Base-by-base conservation (phyloP, 2,888 invertebrate species). In the Lysandra bellargus region DNA sequence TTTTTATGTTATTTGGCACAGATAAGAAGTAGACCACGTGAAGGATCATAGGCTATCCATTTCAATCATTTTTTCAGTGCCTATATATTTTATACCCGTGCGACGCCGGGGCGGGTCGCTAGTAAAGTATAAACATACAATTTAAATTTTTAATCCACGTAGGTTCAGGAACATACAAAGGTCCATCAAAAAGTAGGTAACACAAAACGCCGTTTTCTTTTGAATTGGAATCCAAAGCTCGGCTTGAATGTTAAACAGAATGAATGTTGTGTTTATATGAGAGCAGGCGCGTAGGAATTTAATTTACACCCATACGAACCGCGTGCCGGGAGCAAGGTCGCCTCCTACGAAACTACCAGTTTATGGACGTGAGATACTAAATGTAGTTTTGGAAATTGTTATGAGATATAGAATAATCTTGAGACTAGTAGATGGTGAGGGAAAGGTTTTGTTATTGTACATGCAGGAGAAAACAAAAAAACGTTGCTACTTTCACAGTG, bases 311-410 rank as follows among this genome's bases (percentile, higher is more conserved):
- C 69, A 69, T 69, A 69, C 33, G 14, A 69, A 69, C 12, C 69
- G 17, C 69, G 33, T 14, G 69, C 23, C 33, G 69, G 69, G 33
- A 37, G 69, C 69, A 64, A 64, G 69, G 69, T 69, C 33, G 33
- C 69, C 69, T 69, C 69, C 69, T 69, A 69, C 69, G 69, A 14
- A 69, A 69, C 69, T 69, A 37, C 69, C 4, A 69, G 69, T 69
- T 69, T 69, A 37, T 69, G 69, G 69, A 69, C 33, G 33, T 69
- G 30, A 69, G 69, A 69, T 69, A 33, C 5, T 69, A 69, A 69
- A 69, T 37, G 33, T 30, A 14, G 69, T 14, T 69, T 69, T 69
- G 69, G 69, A 69, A 14, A 69, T 33, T 33, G 5, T 69, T 1
- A 5, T 33, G 33, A 37, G 69, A 69, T 69, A 30, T 5, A 49